Base-by-base conservation (phyloP, 2,888 invertebrate genomes). In the Phengaris alcon region DNA sequence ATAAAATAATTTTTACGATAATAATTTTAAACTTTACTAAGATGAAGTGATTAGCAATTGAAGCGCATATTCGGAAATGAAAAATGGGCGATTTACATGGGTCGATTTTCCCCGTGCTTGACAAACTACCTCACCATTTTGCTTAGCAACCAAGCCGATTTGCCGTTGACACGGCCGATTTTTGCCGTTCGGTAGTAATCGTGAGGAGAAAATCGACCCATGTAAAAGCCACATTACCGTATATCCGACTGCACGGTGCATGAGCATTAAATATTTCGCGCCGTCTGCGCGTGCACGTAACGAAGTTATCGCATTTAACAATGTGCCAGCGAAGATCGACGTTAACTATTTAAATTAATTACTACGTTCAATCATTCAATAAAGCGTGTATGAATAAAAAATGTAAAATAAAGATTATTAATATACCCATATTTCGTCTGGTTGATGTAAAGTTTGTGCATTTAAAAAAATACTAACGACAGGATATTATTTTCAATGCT, bases 281-380 rank as follows among this genome's bases (percentile, higher is more conserved):
- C 51, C 72, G 51, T 70, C 70, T 52, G 72, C 72, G 72, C 72
- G 52, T 22, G 48, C 52, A 9, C 52, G 72, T 72, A 72, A 72
- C 54, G 13, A 72, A 72, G 54, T 72, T 72, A 72, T 72, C 72
- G 72, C 51, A 70, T 70, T 70, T 70, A 70, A 70, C 70, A 70
- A 70, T 10, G 52, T 51, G 22, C 70, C n/a, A 52, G 35, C 54
- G 72, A 54, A 52, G 35, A 35, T 52, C 52, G 72, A 51, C 15
- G 72, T 52, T 52, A 6, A 52, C 64, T 64, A 44, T 64, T 64
- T 64, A 64, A 64, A 64, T 44, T 35, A 64, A 64, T 59, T 59
- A 64, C 6, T 35, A 64, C 44, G 35, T 35, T 64, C 64, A 64
- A 64, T 64, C 64, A 35, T 44, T 12, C 35, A 9, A 12, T 64